A percentile compares a stretch with the other conserved stretches of the same genome.
These are phyloP conservation scores for Erannis defoliaria DNA, from an alignment of 2,888 invertebrate genomes.

Conservation along the genomic window DNA sequence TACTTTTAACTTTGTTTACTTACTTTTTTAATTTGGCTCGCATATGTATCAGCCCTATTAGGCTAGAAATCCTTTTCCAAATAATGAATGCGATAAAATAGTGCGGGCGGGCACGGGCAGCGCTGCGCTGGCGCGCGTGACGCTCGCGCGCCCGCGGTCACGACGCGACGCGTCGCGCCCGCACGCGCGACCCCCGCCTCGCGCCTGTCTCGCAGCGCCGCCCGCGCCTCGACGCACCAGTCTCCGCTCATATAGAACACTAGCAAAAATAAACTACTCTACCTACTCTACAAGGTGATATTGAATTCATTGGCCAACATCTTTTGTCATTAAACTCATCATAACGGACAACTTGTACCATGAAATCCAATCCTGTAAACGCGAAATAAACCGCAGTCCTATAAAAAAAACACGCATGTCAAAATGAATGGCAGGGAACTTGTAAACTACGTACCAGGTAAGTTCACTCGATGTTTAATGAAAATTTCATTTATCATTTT, in stretches of 20 bases:
- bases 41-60: slow-evolving; percentile 39
- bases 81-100: slow-evolving; percentile 87
- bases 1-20: too few species aligned
- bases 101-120: slow-evolving; percentile 71
- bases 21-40: too few species aligned
- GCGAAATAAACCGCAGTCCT: too few species aligned
- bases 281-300: neutral
- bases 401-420: too few species aligned
- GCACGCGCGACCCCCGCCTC: slow-evolving; percentile 75
- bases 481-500: too few species aligned
- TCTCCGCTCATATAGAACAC: neutral
- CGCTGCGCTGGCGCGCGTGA: slow-evolving; percentile 74
- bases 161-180: slow-evolving; percentile 71
- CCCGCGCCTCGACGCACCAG: neutral
- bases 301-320: too few species aligned
- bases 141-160: slow-evolving; percentile 82
- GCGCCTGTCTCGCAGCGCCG: neutral
- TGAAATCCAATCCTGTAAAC: too few species aligned
- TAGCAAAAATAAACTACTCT: neutral
- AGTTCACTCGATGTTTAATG: too few species aligned
- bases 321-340: too few species aligned
- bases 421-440: too few species aligned
- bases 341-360: too few species aligned
- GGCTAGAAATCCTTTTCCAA: slow-evolving; percentile 82
- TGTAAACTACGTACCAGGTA: too few species aligned